Conservation (phyloP, 2,113 vertebrate genomes). For the Laticauda laticaudata region DNA sequence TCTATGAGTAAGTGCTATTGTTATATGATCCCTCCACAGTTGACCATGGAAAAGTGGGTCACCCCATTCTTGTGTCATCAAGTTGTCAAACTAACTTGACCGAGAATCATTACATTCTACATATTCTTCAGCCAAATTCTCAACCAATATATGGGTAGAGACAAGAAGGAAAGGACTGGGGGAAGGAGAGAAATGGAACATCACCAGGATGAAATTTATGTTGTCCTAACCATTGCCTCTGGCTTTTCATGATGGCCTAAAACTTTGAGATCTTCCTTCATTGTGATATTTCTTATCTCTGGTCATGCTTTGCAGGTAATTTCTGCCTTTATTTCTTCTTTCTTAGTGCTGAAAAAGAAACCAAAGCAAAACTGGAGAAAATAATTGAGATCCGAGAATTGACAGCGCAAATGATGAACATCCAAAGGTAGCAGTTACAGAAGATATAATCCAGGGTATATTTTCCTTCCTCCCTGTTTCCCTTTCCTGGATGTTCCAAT, state of each 20-base stretch:
- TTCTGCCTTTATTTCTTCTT: conserved; percentile 1
- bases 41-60: neutral
- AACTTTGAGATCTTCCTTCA: neutral
- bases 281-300: no score
- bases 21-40: neutral
- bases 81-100: neutral
- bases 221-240: neutral
- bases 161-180: neutral
- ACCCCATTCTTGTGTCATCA: neutral
- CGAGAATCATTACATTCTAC: neutral
- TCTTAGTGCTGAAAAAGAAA: conserved; percentile 81
- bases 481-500: no score
- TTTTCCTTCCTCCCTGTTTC: neutral
- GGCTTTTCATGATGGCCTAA: neutral
- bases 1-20: neutral
- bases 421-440: conserved; percentile 74
- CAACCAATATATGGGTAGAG: neutral
- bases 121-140: neutral
- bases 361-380: conserved; percentile 79
- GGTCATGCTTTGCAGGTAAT: neutral
- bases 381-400: conserved; percentile 75
- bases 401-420: conserved; percentile 73
- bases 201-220: neutral
- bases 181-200: neutral
- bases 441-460: neutral